phyloP scores from a whole-genome alignment of 2,113 vertebrate species.

The Oncorhynchus masou region DNA sequence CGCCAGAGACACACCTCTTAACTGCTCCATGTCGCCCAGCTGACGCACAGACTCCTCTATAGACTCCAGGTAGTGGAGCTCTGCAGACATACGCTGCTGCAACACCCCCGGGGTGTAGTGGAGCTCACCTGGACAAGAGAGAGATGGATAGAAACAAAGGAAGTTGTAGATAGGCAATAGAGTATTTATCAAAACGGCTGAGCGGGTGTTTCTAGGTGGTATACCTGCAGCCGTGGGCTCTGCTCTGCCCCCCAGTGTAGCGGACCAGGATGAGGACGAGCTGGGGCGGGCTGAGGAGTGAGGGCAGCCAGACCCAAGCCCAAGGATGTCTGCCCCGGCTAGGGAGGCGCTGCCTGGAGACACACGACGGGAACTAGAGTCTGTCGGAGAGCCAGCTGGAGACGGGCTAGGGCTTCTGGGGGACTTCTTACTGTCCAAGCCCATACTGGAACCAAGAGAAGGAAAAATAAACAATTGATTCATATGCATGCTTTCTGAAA shows the following conservation, averaged over 20 bases:
- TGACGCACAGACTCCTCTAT: slow-evolving; percentile 90
- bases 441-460: slow-evolving; percentile 58
- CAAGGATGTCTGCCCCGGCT: slow-evolving; percentile 49
- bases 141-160: no score
- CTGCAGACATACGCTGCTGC: slow-evolving; percentile 86
- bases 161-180: no score
- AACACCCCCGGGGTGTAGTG: slow-evolving; percentile 85
- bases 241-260: slow-evolving; percentile 4
- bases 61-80: slow-evolving; percentile 87
- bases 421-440: slow-evolving; percentile 68
- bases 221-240: slow-evolving; percentile 37
- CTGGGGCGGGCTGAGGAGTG: background rate
- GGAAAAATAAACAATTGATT: background rate
- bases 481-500: no score
- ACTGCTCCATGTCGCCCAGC: slow-evolving; percentile 83
- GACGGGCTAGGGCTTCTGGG: slow-evolving; percentile 65
- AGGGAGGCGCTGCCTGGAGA: slow-evolving; percentile 55
- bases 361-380: slow-evolving; percentile 61
- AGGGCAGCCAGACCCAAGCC: background rate
- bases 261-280: background rate
- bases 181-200: no score
- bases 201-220: slow-evolving; percentile 9
- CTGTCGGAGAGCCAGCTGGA: slow-evolving; percentile 58
- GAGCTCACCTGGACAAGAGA: slow-evolving; percentile 70
- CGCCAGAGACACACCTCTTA: slow-evolving; percentile 85